Evolutionary conservation across 2,113 vertebrate species (phyloP).

Genomic region (Gymnogyps californianus): DNA sequence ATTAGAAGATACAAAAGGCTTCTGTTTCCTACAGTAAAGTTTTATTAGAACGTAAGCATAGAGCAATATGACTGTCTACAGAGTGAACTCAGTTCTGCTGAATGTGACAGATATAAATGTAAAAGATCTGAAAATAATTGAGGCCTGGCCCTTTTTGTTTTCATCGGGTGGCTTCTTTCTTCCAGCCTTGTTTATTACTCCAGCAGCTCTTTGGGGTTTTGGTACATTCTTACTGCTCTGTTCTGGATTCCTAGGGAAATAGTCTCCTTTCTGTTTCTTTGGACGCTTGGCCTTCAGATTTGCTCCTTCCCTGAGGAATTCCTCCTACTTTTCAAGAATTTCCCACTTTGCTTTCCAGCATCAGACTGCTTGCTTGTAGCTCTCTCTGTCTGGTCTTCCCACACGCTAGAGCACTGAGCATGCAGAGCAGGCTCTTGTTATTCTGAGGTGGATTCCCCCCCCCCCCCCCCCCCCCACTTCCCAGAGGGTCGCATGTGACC

Average conservation of each 20-base stretch:
- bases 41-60: background rate
- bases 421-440: background rate
- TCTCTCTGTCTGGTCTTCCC: background rate
- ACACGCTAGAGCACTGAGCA: rapidly evolving
- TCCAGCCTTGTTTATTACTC: background rate
- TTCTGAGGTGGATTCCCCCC: background rate
- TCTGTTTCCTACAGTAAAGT: background rate
- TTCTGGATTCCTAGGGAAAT: background rate
- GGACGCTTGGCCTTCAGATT: background rate
- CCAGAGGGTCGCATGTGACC: background rate
- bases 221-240: background rate
- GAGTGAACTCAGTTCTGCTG: background rate
- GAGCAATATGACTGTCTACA: background rate
- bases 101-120: background rate
- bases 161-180: background rate
- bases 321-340: background rate
- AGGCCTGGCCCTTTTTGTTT: background rate
- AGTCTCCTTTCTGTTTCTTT: background rate
- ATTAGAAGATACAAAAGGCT: background rate
- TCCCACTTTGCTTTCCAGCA: background rate
- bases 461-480: rapidly evolving
- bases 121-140: background rate
- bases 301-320: background rate
- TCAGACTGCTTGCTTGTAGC: background rate
- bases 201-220: background rate